phyloP scores from a whole-genome alignment of 37 sponge, comb jelly and placozoan species.

The Spongilla lacustris region DNA sequence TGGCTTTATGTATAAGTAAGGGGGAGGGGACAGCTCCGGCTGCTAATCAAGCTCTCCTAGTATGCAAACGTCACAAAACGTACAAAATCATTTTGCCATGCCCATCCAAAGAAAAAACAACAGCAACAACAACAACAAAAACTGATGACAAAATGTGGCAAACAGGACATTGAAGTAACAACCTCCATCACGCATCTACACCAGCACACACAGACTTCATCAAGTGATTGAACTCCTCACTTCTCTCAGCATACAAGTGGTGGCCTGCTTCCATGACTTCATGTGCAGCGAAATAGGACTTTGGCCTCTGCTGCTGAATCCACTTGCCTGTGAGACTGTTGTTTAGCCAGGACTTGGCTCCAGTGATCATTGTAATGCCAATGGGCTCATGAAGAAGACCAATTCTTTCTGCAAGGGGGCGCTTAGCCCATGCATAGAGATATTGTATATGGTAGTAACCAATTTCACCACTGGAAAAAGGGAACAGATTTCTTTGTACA shows the following conservation, averaged over 20 bases:
- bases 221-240: background rate
- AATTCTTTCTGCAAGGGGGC: constrained; percentile 45
- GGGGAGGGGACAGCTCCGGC: too few relatives aligned
- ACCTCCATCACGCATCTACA: background rate
- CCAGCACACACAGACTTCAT: background rate
- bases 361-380: constrained; percentile 61
- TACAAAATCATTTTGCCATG: too few relatives aligned
- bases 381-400: constrained; percentile 23
- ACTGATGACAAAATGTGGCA: too few relatives aligned
- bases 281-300: background rate
- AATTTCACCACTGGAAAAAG: constrained; percentile 52
- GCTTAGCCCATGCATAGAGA: constrained; percentile 36
- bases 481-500: background rate
- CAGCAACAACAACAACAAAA: too few relatives aligned
- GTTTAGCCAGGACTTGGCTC: constrained; percentile 56
- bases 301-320: background rate
- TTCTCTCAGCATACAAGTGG: background rate
- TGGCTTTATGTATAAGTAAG: too few relatives aligned
- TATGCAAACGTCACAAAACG: too few relatives aligned
- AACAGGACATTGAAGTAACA: too few relatives aligned
- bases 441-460: constrained; percentile 53
- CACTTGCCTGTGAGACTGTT: background rate
- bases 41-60: too few relatives aligned
- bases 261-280: background rate
- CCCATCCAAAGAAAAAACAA: too few relatives aligned